Evolutionary conservation across 2,888 invertebrate species (phyloP).

Genomic region (Thereva unica): DNA sequence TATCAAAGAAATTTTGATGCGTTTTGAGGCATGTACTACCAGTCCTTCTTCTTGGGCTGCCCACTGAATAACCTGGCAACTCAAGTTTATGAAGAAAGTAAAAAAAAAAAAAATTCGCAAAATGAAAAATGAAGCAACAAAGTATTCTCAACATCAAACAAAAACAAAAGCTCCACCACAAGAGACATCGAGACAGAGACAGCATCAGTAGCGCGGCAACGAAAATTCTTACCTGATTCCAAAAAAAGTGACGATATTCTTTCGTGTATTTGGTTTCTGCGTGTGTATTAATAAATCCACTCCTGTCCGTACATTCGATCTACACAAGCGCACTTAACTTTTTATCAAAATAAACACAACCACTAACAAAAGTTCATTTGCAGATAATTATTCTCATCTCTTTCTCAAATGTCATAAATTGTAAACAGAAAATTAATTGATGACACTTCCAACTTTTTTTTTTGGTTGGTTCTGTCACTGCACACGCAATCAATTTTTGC

Average conservation of each 20-base stretch:
- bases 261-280: slow-evolving; percentile 19
- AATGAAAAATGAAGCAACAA: slow-evolving; percentile 11
- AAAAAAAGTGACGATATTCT: background rate
- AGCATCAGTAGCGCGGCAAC: background rate
- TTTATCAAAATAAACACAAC: slow-evolving; percentile 40
- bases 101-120: slow-evolving; percentile 15
- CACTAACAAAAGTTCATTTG: slow-evolving; percentile 22
- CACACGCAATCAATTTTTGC: slow-evolving; percentile 25
- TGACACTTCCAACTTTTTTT: slow-evolving; percentile 26
- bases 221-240: slow-evolving; percentile 4
- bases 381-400: slow-evolving; percentile 40
- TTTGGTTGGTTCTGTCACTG: slow-evolving; percentile 10
- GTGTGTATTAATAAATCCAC: background rate
- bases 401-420: slow-evolving; percentile 47
- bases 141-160: background rate
- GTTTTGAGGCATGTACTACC: too few species aligned
- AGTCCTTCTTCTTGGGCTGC: too few species aligned
- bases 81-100: too few species aligned
- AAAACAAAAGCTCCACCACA: background rate
- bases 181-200: background rate
- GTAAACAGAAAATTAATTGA: slow-evolving; percentile 45
- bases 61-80: too few species aligned
- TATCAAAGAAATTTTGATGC: too few species aligned
- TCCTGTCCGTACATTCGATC: slow-evolving; percentile 38
- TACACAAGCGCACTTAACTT: slow-evolving; percentile 23